phyloP scores from a whole-genome alignment of 2,888 invertebrate species.

The Acronicta aceris region DNA sequence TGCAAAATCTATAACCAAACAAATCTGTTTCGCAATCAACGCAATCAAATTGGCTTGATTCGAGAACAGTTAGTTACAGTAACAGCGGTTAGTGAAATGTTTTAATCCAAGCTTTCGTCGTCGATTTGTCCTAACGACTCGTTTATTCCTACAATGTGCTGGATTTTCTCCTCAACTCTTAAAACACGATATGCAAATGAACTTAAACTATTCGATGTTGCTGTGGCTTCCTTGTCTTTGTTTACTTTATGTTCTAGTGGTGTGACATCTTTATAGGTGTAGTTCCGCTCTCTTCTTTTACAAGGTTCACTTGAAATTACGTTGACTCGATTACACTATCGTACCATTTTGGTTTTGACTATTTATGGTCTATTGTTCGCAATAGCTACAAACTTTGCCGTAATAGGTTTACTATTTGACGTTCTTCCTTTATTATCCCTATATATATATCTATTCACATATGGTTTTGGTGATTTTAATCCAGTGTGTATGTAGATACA shows the following conservation, averaged over 20 bases:
- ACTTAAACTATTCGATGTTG: slow-evolving; percentile 55
- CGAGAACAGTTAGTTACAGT: slow-evolving; percentile 50
- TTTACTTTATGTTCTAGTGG: slow-evolving; percentile 42
- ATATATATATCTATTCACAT: no score
- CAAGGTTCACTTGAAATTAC: slow-evolving; percentile 15
- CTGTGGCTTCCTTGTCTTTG: slow-evolving; percentile 51
- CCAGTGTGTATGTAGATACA: background rate
- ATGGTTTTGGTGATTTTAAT: background rate
- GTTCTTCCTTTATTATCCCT: background rate
- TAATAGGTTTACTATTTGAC: slow-evolving; percentile 2
- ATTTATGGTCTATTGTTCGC: slow-evolving; percentile 39
- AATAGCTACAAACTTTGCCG: slow-evolving; percentile 1
- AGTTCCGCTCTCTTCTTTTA: slow-evolving; percentile 34
- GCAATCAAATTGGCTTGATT: slow-evolving; percentile 47
- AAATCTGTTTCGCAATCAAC: slow-evolving; percentile 47
- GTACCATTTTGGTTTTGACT: slow-evolving; percentile 13
- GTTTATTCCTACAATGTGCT: slow-evolving; percentile 47
- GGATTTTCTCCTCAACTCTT: slow-evolving; percentile 45
- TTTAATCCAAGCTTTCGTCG: slow-evolving; percentile 64
- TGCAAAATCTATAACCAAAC: slow-evolving; percentile 47
- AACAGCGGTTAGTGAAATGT: slow-evolving; percentile 55
- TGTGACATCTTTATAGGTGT: slow-evolving; percentile 48
- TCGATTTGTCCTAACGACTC: slow-evolving; percentile 66
- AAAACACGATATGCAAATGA: slow-evolving; percentile 71
- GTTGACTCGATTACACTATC: slow-evolving; percentile 2